phyloP scores from a whole-genome alignment of 2,797 vertebrate species.

The Melanotaenia parkinsoni region DNA sequence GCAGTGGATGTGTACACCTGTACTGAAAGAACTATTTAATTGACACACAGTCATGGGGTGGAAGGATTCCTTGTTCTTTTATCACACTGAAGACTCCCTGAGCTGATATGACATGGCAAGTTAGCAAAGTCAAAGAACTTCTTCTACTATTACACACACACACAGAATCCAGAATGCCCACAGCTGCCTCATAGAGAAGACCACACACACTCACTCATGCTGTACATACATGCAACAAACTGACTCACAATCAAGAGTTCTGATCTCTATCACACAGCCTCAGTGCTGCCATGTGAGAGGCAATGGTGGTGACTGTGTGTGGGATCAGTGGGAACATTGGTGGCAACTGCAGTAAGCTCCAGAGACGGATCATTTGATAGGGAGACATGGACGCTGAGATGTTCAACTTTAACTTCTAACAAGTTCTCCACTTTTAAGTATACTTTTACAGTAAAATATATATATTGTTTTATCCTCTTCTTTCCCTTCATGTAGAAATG shows the following conservation, averaged over 20 bases:
- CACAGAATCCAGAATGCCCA: constrained; percentile 53
- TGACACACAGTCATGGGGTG: constrained; percentile 14
- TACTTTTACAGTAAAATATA: constrained; percentile 22
- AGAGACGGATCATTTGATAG: constrained; percentile 63
- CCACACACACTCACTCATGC: constrained; percentile 63
- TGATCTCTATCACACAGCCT: constrained; percentile 69
- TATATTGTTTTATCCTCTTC: constrained; percentile 27
- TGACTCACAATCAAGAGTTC: constrained; percentile 68
- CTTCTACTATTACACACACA: constrained; percentile 53
- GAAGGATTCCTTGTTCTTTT: constrained; percentile 66
- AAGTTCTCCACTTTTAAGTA: constrained; percentile 7
- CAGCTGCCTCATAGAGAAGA: constrained; percentile 68
- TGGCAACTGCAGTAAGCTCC: constrained; percentile 57
- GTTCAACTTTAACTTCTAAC: constrained; percentile 6
- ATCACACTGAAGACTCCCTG: constrained; percentile 55
- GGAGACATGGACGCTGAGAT: not conserved
- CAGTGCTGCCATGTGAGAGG: constrained; percentile 60
- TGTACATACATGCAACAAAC: constrained; percentile 45
- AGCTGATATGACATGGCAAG: constrained; percentile 71
- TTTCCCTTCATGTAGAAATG: constrained; percentile 22
- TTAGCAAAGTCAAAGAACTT: constrained; percentile 68
- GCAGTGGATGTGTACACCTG: constrained; percentile 2
- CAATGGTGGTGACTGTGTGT: constrained; percentile 55
- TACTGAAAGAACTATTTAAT: constrained; percentile 18
- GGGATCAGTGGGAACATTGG: constrained; percentile 66